Evolutionary conservation across 2,113 vertebrate genomes (phyloP).

Genomic region (Malurus melanocephalus): DNA sequence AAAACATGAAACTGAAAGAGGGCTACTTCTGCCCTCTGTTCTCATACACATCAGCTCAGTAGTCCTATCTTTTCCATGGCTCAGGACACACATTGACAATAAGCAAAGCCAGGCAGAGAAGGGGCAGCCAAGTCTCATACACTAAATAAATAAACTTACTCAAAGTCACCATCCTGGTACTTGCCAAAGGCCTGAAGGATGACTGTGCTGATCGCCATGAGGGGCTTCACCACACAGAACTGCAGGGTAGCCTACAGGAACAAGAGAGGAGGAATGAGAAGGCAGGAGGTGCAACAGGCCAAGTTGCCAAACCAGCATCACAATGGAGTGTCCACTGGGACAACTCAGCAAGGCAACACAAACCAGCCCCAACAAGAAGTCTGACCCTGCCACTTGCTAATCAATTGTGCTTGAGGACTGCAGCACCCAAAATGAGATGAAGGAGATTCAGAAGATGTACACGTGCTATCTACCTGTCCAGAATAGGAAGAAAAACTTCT

Average conservation of each 20-base stretch:
- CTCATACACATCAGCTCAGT: not conserved
- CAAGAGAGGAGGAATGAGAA: not conserved
- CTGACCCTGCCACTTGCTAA: not conserved
- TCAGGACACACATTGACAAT: not conserved
- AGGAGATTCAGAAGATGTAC: not conserved
- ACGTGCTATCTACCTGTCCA: not conserved
- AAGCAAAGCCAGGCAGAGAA: not conserved
- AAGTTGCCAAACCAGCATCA: not conserved
- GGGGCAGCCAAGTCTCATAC: not conserved
- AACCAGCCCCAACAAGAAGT: not conserved
- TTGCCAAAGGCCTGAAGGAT: constrained; percentile 92
- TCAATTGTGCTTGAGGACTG: not conserved
- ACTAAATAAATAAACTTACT: constrained; percentile 73
- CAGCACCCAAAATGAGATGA: not conserved
- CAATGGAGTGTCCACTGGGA: not conserved
- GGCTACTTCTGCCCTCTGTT: not conserved
- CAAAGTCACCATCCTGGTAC: constrained; percentile 95
- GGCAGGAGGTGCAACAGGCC: not conserved
- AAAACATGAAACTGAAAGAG: not conserved
- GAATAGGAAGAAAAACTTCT: not conserved
- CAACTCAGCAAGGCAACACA: not conserved
- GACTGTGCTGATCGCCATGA: constrained; percentile 92
- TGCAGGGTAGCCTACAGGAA: constrained; percentile 87
- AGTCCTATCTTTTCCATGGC: not conserved
- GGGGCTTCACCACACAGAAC: constrained; percentile 94